Base-by-base conservation (phyloP, 1,140 invertebrate species). In the Zaprionus kolodkinae region DNA sequence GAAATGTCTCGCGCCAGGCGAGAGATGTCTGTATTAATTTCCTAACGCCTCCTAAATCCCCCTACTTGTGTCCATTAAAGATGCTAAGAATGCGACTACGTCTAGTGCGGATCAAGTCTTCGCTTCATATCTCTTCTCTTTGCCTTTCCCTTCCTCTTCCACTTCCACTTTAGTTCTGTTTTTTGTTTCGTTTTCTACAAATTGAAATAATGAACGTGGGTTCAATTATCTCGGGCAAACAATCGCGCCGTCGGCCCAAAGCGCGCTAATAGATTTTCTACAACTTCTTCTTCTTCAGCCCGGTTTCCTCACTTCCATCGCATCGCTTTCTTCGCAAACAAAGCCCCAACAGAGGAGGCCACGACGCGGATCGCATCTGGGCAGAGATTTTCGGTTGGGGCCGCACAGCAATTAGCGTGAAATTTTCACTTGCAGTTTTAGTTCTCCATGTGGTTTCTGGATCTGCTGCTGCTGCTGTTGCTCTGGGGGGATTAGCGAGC, bases 401-500 rank as follows among this genome's bases (percentile, higher is more conserved):
- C 84, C 74, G 70, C 63, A 10, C 40, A 60, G 81, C 85, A 88
- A 88, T 88, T 88, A 88, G 81, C 69, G 69, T 85, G 85, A 78
- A 89, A 88, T 85, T 88, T 88, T 88, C 85, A 88, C 85, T 88
- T 88, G 85, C 85, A 88, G 81, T 88, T 88, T 88, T 89, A 78
- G 70, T 56, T 67, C 59, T 67, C 59, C 76, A 68, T 54, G 70
- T 54, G 67, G 74, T 89, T 73, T 88, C 78, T 87, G 75, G 21
- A 35, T 38, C 3, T 35, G 63, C 36, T 54, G 75, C 27, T 4
- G 27, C 1, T 30, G 27, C 27, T 30, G 3, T 30, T 21, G 21
- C 21, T 21, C 21, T 21, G 21, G 71, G 15, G 15, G 86, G 84
- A 88, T 88, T 88, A 88, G 81, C 85, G 65, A 76, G 85, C 73